A percentile compares a stretch with the other conserved stretches of the same genome.
Conservation (phyloP, 2,888 invertebrate genomes). For the Galeruca laticollis region DNA sequence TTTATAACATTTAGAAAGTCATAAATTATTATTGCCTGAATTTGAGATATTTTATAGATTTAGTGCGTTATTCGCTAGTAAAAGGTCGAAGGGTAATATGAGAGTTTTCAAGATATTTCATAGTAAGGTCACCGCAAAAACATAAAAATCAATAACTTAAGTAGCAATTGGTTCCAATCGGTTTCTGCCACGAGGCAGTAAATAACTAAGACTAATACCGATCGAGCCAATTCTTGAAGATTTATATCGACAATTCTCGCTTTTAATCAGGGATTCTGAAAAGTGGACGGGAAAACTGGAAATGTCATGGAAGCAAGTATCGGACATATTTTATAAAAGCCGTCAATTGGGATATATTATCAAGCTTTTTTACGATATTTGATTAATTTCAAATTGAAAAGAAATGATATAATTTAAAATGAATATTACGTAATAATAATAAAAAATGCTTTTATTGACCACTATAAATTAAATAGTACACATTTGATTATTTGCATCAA, state of each 20-base stretch:
- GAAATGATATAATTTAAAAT: neutral
- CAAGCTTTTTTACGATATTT: neutral
- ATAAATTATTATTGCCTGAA: too few species aligned
- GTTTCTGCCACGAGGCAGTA: constrained; percentile 58
- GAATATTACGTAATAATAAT: too few species aligned
- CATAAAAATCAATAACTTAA: constrained; percentile 59
- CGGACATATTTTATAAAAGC: constrained; percentile 15
- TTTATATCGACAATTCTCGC: constrained; percentile 55
- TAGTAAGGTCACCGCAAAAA: constrained; percentile 10
- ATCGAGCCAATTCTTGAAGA: constrained; percentile 57
- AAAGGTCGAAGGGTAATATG: too few species aligned
- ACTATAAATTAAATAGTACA: too few species aligned
- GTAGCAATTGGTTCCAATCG: constrained; percentile 62
- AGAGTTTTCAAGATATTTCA: neutral
- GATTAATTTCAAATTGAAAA: neutral
- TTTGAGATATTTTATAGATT: too few species aligned
- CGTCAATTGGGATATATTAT: neutral
- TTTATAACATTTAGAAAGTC: too few species aligned
- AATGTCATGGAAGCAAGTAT: constrained; percentile 33
- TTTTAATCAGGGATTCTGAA: constrained; percentile 53
- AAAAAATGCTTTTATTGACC: too few species aligned
- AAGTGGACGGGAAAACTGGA: constrained; percentile 40
- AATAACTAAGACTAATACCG: constrained; percentile 60
- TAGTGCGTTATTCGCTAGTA: too few species aligned
- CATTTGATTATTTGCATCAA: too few species aligned